Evolutionary conservation across 2,797 vertebrate species (phyloP).

Genomic region (Sebastes kiyomatsui): DNA sequence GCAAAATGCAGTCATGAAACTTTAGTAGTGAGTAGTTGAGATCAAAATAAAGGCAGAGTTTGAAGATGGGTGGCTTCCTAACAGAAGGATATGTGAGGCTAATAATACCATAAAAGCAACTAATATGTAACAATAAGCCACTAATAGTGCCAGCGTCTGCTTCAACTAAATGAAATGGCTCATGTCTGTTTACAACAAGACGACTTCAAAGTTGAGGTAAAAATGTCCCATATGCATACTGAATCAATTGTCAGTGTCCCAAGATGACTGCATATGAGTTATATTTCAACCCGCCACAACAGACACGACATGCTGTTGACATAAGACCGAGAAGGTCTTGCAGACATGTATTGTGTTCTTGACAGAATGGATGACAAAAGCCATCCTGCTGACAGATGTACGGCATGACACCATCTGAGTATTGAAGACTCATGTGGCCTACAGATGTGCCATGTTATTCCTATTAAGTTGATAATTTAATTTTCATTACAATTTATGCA

Average conservation of each 20-base stretch:
- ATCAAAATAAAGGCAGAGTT: neutral
- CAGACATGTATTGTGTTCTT: conserved; percentile 11
- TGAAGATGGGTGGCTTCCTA: neutral
- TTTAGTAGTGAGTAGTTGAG: neutral
- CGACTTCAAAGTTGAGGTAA: neutral
- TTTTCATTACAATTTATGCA: neutral
- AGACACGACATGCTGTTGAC: conserved; percentile 23
- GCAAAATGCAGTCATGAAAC: neutral
- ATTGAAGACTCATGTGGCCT: conserved; percentile 72
- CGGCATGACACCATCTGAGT: conserved; percentile 15
- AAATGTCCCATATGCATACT: neutral
- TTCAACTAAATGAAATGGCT: neutral
- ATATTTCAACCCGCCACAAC: conserved; percentile 6
- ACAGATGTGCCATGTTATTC: conserved; percentile 72
- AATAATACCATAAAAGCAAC: neutral
- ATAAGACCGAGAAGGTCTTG: conserved; percentile 1
- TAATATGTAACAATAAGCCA: neutral
- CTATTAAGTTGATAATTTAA: neutral
- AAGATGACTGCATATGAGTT: neutral
- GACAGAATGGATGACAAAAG: conserved; percentile 11
- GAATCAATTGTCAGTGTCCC: neutral
- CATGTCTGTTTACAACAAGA: neutral
- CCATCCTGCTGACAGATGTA: conserved; percentile 34
- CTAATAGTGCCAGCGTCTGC: neutral
- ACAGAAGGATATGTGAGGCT: neutral